These are phyloP conservation scores for Polyergus mexicanus DNA, from an alignment of 1,140 invertebrate species.

Conservation along the genomic window DNA sequence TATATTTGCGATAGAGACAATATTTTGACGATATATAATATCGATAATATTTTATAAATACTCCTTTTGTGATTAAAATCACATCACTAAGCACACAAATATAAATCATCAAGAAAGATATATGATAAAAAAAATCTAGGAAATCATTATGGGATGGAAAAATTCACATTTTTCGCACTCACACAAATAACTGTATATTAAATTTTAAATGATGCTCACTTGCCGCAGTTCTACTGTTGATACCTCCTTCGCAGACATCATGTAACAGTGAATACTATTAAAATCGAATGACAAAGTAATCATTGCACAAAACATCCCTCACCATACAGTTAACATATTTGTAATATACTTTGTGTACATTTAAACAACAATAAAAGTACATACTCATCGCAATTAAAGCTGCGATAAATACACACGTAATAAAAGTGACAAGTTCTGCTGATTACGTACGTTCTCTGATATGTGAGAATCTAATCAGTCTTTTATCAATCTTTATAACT, in stretches of 20 bases:
- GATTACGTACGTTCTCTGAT: neutral
- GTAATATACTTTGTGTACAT: conserved; percentile 19
- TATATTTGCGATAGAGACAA: neutral
- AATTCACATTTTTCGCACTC: neutral
- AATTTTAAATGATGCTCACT: conserved; percentile 38
- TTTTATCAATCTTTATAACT: conserved; percentile 6
- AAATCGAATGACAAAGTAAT: neutral
- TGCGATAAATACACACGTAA: neutral
- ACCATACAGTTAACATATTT: neutral
- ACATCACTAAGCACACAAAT: neutral
- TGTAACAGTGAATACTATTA: conserved; percentile 26
- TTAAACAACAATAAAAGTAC: conserved; percentile 29
- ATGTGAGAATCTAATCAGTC: no score
- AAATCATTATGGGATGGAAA: neutral
- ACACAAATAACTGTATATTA: neutral
- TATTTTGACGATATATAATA: no score
- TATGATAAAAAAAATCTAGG: neutral
- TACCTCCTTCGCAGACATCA: conserved; percentile 12
- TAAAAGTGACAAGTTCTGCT: neutral
- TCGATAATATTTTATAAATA: conserved; percentile 1
- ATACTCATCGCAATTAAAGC: neutral
- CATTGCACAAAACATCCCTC: neutral
- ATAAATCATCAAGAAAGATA: conserved; percentile 10
- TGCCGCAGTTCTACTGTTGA: neutral
- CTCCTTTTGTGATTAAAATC: neutral